A percentile compares a stretch with the other conserved stretches of the same genome.
phyloP scores from a whole-genome alignment of 2,888 invertebrate species.

The Hirudinaria manillensis region DNA sequence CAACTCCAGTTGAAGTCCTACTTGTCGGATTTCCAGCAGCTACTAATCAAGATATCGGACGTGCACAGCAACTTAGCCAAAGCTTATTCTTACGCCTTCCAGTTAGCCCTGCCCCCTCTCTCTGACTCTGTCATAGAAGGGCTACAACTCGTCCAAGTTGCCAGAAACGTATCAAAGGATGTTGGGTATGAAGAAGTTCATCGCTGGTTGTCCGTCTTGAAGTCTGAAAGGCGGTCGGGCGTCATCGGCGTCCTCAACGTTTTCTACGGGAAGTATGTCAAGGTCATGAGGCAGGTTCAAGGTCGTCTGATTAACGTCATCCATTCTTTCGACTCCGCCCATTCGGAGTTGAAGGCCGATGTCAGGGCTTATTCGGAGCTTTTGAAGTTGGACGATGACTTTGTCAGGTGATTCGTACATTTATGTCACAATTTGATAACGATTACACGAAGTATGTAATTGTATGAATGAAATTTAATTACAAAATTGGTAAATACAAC shows the following conservation, averaged over 20 bases:
- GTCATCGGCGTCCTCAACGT: conserved; percentile 19
- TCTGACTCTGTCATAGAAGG: conserved; percentile 26
- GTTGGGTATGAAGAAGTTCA: neutral
- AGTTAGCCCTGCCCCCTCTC: conserved; percentile 26
- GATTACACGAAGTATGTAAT: neutral
- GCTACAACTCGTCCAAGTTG: conserved; percentile 21
- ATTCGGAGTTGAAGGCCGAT: conserved; percentile 5
- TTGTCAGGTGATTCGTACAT: conserved; percentile 27
- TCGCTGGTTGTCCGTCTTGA: neutral
- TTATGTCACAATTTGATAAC: neutral
- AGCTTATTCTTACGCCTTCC: conserved; percentile 25
- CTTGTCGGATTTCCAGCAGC: conserved; percentile 29
- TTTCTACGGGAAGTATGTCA: conserved; percentile 26
- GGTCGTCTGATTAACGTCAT: neutral
- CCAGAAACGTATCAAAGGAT: neutral
- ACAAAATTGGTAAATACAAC: neutral
- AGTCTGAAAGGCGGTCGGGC: neutral
- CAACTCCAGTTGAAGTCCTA: conserved; percentile 11
- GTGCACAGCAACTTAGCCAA: conserved; percentile 22
- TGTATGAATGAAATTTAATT: neutral
- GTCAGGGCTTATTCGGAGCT: conserved; percentile 24
- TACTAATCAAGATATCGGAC: conserved; percentile 29
- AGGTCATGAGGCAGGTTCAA: conserved; percentile 24
- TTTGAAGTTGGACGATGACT: conserved; percentile 29
- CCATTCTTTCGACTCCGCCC: conserved; percentile 14